Conservation (phyloP, 23 tunicate genomes). For the Ascidia mentula region DNA sequence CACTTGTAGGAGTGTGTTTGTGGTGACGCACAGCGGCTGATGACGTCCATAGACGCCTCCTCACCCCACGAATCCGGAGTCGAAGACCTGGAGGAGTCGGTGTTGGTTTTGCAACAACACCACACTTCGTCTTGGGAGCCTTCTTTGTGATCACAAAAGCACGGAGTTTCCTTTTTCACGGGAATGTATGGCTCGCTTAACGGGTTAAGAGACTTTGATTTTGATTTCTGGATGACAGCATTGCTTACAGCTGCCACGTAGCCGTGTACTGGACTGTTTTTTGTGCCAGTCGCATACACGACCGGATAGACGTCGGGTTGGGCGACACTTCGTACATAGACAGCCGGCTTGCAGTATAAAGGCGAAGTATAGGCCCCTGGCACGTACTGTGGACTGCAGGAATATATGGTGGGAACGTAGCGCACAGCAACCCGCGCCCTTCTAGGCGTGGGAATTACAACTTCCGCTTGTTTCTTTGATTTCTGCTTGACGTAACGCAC, state of each 20-base stretch:
- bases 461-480: constrained; percentile 11
- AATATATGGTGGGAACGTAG: constrained; percentile 39
- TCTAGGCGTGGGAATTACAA: neutral
- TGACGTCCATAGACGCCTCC: constrained; percentile 13
- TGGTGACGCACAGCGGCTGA: constrained; percentile 14
- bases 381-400: neutral
- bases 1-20: neutral
- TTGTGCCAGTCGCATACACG: neutral
- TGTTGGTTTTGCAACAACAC: constrained; percentile 1
- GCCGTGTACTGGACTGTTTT: neutral
- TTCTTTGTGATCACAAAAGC: constrained; percentile 6
- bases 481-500: constrained; percentile 34
- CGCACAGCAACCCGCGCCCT: constrained; percentile 10
- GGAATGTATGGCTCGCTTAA: constrained; percentile 62
- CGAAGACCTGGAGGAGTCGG: constrained; percentile 8
- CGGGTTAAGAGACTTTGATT: constrained; percentile 37
- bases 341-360: neutral
- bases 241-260: constrained; percentile 30
- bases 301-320: neutral
- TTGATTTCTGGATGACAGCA: neutral
- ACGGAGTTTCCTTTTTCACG: constrained; percentile 3
- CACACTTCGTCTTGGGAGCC: neutral
- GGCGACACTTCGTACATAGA: neutral
- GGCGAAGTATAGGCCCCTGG: neutral
- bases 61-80: constrained; percentile 20